Evolutionary conservation across 2,113 vertebrate genomes (phyloP), one percentile per base, ranked within the genome.

Genomic region (Maylandia zebra): DNA sequence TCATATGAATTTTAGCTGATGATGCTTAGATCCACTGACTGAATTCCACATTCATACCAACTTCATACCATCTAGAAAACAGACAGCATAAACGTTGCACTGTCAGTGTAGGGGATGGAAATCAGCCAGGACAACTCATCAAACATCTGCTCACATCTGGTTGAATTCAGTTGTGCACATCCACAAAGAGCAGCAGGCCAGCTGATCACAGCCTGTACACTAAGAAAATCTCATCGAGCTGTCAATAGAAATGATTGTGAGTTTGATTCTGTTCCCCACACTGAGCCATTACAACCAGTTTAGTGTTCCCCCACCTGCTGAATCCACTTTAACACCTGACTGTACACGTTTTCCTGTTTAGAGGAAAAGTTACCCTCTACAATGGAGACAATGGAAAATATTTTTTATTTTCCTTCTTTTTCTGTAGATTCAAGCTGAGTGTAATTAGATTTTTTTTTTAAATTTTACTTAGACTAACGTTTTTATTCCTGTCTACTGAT

Each of bases 1-100:
- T 52, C 17, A 19, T 52, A 50, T 19, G 17, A 50, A 50, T 50
- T 50, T 50, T 19, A 50, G 48, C 48, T 52, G 48, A 52, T 52
- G 48, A 52, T 52, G 48, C 48, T 0, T 0, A 52, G 48, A 52
- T 52, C 3, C 48, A 52, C 3, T 24, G n/a, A 55, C 10, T 55
- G n/a, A 55, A 55, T 55, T 55, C 56, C 13, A 59, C 56, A 30
- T 16, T 59, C 8, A 32, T 59, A 30, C 56, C 56, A 59, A 59
- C 56, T 59, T 59, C 0, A 59, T 16, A 59, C 13, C 56, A 59
- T 32, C 57, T 6, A 10, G 57, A 59, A 30, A 30, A 59, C 56
- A 59, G 24, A 59, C 56, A 16, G 56, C 56, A 59, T 59, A 30
- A 59, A 59, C 1, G 24, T 14, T 57, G 13, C 24, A 27, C 22